phyloP scores from a whole-genome alignment of 1,140 invertebrate species.

The Drosophila nigrodunni region DNA sequence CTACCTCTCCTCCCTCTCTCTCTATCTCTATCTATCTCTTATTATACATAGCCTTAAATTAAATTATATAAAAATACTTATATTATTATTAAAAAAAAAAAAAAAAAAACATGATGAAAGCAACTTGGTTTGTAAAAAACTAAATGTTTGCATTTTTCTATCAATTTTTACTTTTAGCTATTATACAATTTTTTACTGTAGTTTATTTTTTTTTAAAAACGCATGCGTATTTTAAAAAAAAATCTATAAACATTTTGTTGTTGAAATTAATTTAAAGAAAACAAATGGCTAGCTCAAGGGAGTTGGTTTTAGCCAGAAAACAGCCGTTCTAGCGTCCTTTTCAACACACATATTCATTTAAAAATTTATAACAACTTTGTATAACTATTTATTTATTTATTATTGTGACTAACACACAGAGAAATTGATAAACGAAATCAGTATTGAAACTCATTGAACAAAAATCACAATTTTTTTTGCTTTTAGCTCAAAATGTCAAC shows the following conservation, averaged over 20 bases:
- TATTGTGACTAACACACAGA: constrained; percentile 51
- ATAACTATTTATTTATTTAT: constrained; percentile 28
- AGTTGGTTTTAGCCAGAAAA: constrained; percentile 12
- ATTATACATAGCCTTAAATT: constrained; percentile 51
- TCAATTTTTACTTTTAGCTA: constrained; percentile 36
- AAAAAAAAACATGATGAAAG: constrained; percentile 46
- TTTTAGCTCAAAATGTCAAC: constrained; percentile 34
- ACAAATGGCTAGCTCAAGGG: constrained; percentile 5
- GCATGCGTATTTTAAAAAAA: constrained; percentile 69
- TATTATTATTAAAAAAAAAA: constrained; percentile 46
- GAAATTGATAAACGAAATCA: constrained; percentile 18
- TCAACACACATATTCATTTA: constrained; percentile 25
- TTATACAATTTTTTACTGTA: constrained; percentile 36
- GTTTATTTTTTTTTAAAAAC: constrained; percentile 30
- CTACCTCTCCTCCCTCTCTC: background rate
- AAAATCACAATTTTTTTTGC: constrained; percentile 32
- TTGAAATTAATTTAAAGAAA: constrained; percentile 4
- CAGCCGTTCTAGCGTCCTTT: constrained; percentile 25
- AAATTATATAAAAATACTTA: constrained; percentile 32
- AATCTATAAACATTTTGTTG: background rate
- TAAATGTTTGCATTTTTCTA: constrained; percentile 57
- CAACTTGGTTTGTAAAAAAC: constrained; percentile 72
- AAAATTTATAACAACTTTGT: constrained; percentile 33
- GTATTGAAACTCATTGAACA: constrained; percentile 27
- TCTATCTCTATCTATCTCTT: constrained; percentile 18